Evolutionary conservation across 2,888 invertebrate genomes (phyloP).

Genomic region (Athrips mouffetella): DNA sequence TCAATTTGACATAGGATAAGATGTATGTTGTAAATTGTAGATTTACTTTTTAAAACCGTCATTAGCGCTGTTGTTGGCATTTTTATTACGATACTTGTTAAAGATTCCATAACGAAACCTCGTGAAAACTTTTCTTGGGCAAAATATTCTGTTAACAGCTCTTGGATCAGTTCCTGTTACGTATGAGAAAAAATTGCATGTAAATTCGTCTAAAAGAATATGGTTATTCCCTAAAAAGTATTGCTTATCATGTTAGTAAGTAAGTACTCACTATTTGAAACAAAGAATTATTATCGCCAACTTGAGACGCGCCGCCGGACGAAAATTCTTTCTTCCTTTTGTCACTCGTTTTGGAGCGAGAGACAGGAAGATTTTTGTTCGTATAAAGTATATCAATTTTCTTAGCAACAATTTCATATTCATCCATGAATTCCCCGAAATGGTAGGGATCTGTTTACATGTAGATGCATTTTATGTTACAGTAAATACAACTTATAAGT

Average conservation of each 20-base stretch:
- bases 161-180: constrained; percentile 55
- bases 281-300: constrained; percentile 49
- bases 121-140: constrained; percentile 43
- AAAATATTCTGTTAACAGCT: constrained; percentile 56
- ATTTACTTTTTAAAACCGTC: constrained; percentile 58
- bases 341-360: constrained; percentile 56
- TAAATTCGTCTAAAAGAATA: too few relatives aligned
- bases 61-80: constrained; percentile 48
- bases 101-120: constrained; percentile 61
- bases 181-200: constrained; percentile 18
- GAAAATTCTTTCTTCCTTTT: constrained; percentile 59
- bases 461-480: too few relatives aligned
- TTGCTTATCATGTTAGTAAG: too few relatives aligned
- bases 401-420: constrained; percentile 48
- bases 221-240: too few relatives aligned
- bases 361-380: constrained; percentile 35
- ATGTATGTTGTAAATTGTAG: constrained; percentile 52
- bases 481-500: too few relatives aligned
- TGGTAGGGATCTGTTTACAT: neutral
- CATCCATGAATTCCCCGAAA: constrained; percentile 42
- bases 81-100: constrained; percentile 56
- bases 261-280: constrained; percentile 57
- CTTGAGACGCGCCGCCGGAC: constrained; percentile 37
- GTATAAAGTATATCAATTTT: constrained; percentile 51
- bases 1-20: constrained; percentile 62